Evolutionary conservation across 2,888 invertebrate species (phyloP).

Genomic region (Hirtodrosophila cameraria): DNA sequence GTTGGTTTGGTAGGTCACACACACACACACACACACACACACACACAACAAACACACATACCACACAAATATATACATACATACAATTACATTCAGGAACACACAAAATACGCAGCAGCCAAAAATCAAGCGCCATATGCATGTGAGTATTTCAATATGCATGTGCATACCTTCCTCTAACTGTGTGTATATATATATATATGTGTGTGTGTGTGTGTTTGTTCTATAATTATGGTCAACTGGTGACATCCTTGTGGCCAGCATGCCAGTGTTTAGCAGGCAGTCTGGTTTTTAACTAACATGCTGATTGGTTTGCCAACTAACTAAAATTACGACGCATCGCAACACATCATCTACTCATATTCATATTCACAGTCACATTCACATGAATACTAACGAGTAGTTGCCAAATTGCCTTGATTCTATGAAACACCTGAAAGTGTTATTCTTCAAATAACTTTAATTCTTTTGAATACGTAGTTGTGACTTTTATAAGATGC

Average conservation of each 20-base stretch:
- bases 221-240: constrained; percentile 39
- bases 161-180: background rate
- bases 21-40: constrained; percentile 7
- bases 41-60: constrained; percentile 9
- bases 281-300: constrained; percentile 11
- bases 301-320: constrained; percentile 18
- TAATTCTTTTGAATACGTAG: too few relatives aligned
- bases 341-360: background rate
- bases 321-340: background rate
- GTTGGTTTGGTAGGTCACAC: constrained; percentile 37
- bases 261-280: constrained; percentile 19
- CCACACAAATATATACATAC: background rate
- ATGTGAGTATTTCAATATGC: constrained; percentile 12
- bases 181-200: constrained; percentile 1
- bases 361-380: background rate
- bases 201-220: constrained; percentile 10
- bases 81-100: constrained; percentile 13
- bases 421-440: too few relatives aligned
- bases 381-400: background rate
- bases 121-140: constrained; percentile 59
- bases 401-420: too few relatives aligned
- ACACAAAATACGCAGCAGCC: constrained; percentile 34
- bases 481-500: too few relatives aligned
- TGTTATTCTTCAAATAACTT: too few relatives aligned
- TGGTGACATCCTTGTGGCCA: constrained; percentile 19